Evolutionary conservation across 1,140 invertebrate genomes (phyloP), one percentile per base, ranked within the genome.

Genomic region (Calephelis nemesis): DNA sequence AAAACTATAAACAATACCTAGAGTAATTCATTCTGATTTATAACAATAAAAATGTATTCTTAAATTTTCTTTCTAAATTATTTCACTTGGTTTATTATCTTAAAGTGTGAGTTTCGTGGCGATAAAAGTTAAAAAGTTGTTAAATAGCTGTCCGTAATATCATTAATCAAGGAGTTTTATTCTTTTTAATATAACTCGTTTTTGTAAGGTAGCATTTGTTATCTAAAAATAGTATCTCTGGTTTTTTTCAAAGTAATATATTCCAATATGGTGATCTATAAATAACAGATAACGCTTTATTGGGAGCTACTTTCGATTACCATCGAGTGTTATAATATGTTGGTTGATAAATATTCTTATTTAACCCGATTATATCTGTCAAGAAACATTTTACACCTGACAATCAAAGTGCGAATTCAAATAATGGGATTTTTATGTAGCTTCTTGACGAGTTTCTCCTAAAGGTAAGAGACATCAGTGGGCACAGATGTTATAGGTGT

Each of bases 221-320:
- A 58, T 30, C 52, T 39, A 58, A 58, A 58, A 19, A 39, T 58
- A 54, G 30, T 11, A 54, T 11, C 6, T 7, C 42, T 8, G 42
- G 42, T 45, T 45, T 45, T 7, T 45, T 45, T 9, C 0, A 45
- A 0, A 45, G 8, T 45, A 45, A 30, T 9, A 7, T 4, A 54
- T 54, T 54, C 30, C 19, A 15, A 30, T 54, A 54, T 30, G 3
- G 50, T 52, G 50, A 52, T 52, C 52, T 54, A 54, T 54, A 54
- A 54, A 54, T 54, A 19, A 54, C 52, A 54, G 15, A 54, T 54
- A 54, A 54, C 15, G 15, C 8, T 19, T 19, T 10, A 7, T 54
- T 8, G 42, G 42, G 42, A 7, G 42, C 42, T 7, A 45, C 7
- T 45, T 45, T 45, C 82, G 45, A 63, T 62, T 47, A 70, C 30